Base-by-base conservation (phyloP, 1,140 invertebrate genomes). In the Brachionus plicatilis region DNA sequence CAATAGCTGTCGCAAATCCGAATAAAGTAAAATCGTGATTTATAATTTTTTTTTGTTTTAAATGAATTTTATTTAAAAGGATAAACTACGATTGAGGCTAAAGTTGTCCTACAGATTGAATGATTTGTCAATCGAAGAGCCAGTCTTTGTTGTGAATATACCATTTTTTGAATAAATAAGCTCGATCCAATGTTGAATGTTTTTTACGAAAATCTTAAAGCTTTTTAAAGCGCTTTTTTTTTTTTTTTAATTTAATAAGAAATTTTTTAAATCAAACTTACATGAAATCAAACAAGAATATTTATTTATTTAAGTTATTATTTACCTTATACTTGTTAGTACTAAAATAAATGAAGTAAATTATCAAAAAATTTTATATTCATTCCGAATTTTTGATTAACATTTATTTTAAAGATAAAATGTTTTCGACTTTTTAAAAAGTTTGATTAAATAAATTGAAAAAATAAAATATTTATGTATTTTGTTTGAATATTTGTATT, bases 101-200 rank as follows among this genome's bases (percentile, higher is more conserved):
- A 82, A 82, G 17, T 41, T 82, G 20, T 66, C 79, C 11, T 82
- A 65, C 43, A 65, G 37, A 65, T 9, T 82, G 20, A 47, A 82
- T 27, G 79, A 68, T 24, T 24, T 29, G 12, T 29, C 50, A 82
- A 45, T 45, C 9, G 50, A 82, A 68, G 79, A 82, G 17, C 41
- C 37, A 72, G 17, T 43, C 12, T 82, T 82, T 47, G 79, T 45
- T 82, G 79, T 82, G 20, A 65, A 60, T 68, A 45, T 82, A 33
- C 50, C 50, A 33, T 82, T 82, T 68, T 82, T 82, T 65, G 33
- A 76, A 47, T 76, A 50, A 76, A 50, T 20, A 45, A 20, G 4
- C 12, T 33, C 33, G 37, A 43, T 75, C 17, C 41, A 75, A 43
- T 68, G 27, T 68, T 68, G 45, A 47, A 12, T 47, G 45, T 47